Evolutionary conservation across 1,140 invertebrate genomes (phyloP).

Genomic region (Drosophila miranda): DNA sequence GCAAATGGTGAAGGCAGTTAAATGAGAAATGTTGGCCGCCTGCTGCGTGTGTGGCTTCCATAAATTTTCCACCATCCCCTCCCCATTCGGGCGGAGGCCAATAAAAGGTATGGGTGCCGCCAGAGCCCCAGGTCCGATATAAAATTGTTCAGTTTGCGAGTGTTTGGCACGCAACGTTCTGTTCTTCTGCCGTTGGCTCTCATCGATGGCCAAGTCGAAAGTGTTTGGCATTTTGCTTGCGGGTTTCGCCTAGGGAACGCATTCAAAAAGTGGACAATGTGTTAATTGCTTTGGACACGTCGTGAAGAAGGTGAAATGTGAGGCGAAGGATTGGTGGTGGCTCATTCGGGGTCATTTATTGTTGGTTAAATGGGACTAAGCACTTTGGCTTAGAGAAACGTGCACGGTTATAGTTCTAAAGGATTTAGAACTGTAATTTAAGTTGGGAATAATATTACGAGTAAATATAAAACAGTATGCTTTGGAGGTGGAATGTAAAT

Average conservation of each 20-base stretch:
- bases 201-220: constrained; percentile 56
- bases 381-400: no score
- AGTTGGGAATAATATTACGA: no score
- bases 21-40: constrained; percentile 71
- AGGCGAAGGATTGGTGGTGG: not conserved
- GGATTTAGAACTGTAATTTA: no score
- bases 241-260: not conserved
- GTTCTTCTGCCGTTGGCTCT: constrained; percentile 1
- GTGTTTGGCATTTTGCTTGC: constrained; percentile 60
- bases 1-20: constrained; percentile 77
- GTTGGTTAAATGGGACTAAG: constrained; percentile 8
- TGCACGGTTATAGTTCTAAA: no score
- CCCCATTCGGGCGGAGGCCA: constrained; percentile 16
- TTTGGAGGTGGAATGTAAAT: no score
- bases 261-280: constrained; percentile 76
- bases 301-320: constrained; percentile 24
- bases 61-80: constrained; percentile 43
- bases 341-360: not conserved
- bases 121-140: constrained; percentile 26
- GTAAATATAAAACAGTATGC: no score
- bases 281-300: constrained; percentile 74
- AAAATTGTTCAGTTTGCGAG: constrained; percentile 68
- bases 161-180: constrained; percentile 62
- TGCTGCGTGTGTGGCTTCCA: constrained; percentile 63
- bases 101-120: constrained; percentile 45